Base-by-base conservation (phyloP, 2,113 vertebrate species). In the Phyllopteryx taeniolatus region DNA sequence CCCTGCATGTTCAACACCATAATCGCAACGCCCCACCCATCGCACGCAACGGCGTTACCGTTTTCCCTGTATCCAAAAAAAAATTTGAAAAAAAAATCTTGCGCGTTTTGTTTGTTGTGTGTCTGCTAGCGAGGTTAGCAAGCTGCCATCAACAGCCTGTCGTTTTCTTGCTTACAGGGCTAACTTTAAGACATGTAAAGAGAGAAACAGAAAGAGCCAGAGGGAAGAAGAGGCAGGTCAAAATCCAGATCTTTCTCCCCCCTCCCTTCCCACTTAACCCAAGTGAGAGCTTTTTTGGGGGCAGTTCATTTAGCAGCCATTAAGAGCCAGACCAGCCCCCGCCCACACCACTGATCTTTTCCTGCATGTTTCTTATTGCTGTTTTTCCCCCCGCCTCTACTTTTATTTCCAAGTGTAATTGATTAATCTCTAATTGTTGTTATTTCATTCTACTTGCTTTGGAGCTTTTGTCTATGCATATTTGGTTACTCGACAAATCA, bases 101-200 rank as follows among this genome's bases (percentile, higher is more conserved):
- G 77, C 73, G 80, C 74, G 51, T 74, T 74, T 68, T 76, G 73
- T 87, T 74, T 86, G 79, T 83, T 88, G 81, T 90, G 81, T 90
- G 91, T 96, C 87, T 95, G 76, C 89, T 88, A 94, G 95, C 87
- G 83, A 95, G 95, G 94, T 87, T 92, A 95, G 95, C 68, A 85
- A 94, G 95, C 93, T 91, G 92, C 88, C 95, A 85, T 91, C 94
- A 96, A 96, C 93, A 90, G 95, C 95, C 85, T 97, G 92, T 97
- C 95, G 70, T 99, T 94, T 98, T 98, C 95, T 99, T 96, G 95
- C 96, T 99, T 98, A 92, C 97, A 99, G 97, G 97, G 96, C 96
- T 98, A 99, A 99, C 95, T 95, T 95, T 95, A 96, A 94, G 95
- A 95, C 92, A 95, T 95, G 95, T 96, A 96, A 95, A 96, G 92